Conservation (phyloP, 2,797 vertebrate genomes). For the Danio aesculapii region DNA sequence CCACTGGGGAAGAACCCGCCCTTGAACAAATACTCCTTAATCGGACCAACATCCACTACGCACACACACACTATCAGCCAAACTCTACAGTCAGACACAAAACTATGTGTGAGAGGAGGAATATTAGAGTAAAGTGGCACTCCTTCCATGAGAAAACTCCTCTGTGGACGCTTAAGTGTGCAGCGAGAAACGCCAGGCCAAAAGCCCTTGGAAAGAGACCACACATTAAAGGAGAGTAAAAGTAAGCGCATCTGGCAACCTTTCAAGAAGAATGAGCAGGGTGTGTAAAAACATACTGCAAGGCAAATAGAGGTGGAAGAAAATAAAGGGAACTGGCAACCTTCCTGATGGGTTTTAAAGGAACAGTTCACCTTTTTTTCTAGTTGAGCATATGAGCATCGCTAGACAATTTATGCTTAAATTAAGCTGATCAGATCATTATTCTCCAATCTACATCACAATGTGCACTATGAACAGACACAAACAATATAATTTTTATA, state of each 20-base stretch:
- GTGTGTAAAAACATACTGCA: constrained; percentile 27
- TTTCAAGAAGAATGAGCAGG: constrained; percentile 27
- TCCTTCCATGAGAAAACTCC: constrained; percentile 37
- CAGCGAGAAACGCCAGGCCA: constrained; percentile 26
- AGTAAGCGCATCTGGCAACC: constrained; percentile 52
- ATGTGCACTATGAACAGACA: too few species aligned
- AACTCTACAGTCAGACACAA: constrained; percentile 14
- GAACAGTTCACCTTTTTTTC: too few species aligned
- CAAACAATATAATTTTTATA: too few species aligned
- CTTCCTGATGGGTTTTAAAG: constrained; percentile 13
- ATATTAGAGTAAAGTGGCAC: constrained; percentile 44
- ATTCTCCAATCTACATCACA: too few species aligned
- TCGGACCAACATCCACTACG: constrained; percentile 10
- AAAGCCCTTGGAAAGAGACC: constrained; percentile 44
- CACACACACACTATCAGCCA: constrained; percentile 15
- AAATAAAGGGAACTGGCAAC: constrained; percentile 19
- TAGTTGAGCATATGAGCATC: too few species aligned
- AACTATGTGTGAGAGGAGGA: constrained; percentile 5
- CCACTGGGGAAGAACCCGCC: constrained; percentile 10
- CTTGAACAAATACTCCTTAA: constrained; percentile 32
- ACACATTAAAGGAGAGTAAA: constrained; percentile 27
- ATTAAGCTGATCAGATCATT: too few species aligned
- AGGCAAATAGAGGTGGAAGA: not conserved
- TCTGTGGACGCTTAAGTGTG: constrained; percentile 40
- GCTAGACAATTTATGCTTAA: too few species aligned